Evolutionary conservation across 2,797 vertebrate genomes (phyloP).

Genomic region (Pseudomugil tenellus): DNA sequence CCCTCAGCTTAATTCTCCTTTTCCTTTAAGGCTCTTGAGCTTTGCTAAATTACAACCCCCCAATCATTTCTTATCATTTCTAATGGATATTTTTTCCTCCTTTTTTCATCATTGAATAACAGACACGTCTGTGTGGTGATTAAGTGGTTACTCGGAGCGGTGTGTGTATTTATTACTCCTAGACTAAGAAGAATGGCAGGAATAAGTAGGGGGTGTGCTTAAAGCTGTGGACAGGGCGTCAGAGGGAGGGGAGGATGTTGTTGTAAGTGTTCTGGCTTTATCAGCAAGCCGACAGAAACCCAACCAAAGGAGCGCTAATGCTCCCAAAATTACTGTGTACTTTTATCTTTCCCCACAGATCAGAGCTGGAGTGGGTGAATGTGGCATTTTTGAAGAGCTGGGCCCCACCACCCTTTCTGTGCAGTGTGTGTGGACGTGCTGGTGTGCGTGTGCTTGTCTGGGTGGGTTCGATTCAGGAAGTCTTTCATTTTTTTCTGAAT

Average conservation of each 20-base stretch:
- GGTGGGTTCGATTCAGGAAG: slow-evolving; percentile 68
- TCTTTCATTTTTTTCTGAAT: slow-evolving; percentile 59
- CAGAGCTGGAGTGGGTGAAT: slow-evolving; percentile 42
- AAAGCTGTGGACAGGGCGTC: slow-evolving; percentile 26
- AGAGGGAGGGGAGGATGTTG: slow-evolving; percentile 69
- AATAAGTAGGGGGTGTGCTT: slow-evolving; percentile 65
- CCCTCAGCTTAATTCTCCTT: slow-evolving; percentile 8
- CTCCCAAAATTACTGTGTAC: slow-evolving; percentile 58
- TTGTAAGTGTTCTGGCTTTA: slow-evolving; percentile 71
- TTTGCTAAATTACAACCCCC: background rate
- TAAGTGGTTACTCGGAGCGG: slow-evolving; percentile 14
- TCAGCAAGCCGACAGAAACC: slow-evolving; percentile 68
- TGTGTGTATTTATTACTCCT: slow-evolving; percentile 50
- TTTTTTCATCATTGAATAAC: slow-evolving; percentile 16
- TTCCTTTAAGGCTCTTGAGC: background rate
- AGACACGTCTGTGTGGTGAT: slow-evolving; percentile 8
- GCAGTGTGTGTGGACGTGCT: slow-evolving; percentile 15
- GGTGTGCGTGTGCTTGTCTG: slow-evolving; percentile 19
- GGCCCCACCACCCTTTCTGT: slow-evolving; percentile 43
- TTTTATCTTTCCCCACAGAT: slow-evolving; percentile 63
- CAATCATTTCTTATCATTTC: slow-evolving; percentile 33
- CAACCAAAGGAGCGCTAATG: slow-evolving; percentile 62
- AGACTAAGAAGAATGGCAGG: slow-evolving; percentile 70
- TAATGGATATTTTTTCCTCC: slow-evolving; percentile 1
- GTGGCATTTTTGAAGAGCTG: slow-evolving; percentile 27